A percentile compares a stretch with the other conserved stretches of the same genome.
Conservation (phyloP, 1,140 invertebrate species). For the Amyelois transitella region DNA sequence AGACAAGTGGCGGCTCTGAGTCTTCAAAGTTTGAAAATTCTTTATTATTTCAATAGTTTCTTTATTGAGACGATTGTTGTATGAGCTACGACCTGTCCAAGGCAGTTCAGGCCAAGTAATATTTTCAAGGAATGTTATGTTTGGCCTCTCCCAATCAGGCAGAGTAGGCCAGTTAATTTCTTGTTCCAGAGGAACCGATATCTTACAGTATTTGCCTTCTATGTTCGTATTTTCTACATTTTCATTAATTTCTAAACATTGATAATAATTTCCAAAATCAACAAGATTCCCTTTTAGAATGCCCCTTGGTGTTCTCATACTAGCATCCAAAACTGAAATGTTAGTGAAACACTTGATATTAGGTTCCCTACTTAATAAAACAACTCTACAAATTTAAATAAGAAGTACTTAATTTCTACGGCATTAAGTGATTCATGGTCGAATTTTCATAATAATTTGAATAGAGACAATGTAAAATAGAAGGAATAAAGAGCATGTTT, state of each 20-base stretch:
- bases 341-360: too few species aligned
- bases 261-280: constrained; percentile 42
- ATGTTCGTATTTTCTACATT: constrained; percentile 20
- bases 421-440: too few species aligned
- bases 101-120: background rate
- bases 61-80: background rate
- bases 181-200: constrained; percentile 23
- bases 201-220: constrained; percentile 46
- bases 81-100: constrained; percentile 3
- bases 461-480: too few species aligned
- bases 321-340: constrained; percentile 43
- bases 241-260: constrained; percentile 37
- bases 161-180: constrained; percentile 9
- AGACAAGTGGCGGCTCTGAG: too few species aligned
- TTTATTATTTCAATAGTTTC: background rate
- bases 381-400: too few species aligned
- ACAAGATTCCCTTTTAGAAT: constrained; percentile 21
- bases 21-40: too few species aligned
- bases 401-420: too few species aligned
- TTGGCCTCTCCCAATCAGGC: too few species aligned
- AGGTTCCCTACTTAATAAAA: too few species aligned
- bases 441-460: too few species aligned
- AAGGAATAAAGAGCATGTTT: too few species aligned
- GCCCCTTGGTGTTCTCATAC: constrained; percentile 32
- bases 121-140: too few species aligned